Base-by-base conservation (phyloP, 2,888 invertebrate genomes). In the Eupsilia transversa region DNA sequence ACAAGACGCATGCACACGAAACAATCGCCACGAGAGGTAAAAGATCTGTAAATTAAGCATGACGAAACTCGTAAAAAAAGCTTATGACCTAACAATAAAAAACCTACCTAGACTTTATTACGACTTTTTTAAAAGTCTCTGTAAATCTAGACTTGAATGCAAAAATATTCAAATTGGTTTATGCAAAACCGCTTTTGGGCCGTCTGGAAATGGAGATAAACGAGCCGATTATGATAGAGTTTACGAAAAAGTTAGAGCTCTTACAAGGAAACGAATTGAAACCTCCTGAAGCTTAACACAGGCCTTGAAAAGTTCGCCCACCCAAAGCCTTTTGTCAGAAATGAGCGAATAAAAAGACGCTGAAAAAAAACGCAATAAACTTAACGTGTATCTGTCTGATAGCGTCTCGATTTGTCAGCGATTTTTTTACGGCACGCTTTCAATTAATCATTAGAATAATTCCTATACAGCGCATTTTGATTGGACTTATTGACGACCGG, bases 281-380 rank as follows among this genome's bases (percentile, higher is more conserved):
- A 88, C 79, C 89, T 91, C 92, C 94, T 94, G 95, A 95, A 95
- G 95, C 93, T 92, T 89, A 93, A 92, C 94, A 84, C 80, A 79
- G 94, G 91, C 95, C 95, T 96, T 95, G 95, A 94, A 89, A 91
- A 91, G 96, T 95, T 95, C 95, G 92, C 89, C 90, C 89, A 95
- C 95, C 95, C 46, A 89, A 84, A 89, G 87, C 86, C 93, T 92
- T 93, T 94, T 94, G 93, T 94, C 89, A 87, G 88, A 89, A 89
- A 89, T 86, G 80, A 71, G 70, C 75, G 78, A 85, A 91, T 87
- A 91, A 93, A 92, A 93, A 91, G 84, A 73, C 84, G 75, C 88
- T 88, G 89, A 92, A 92, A 93, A 94, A 94, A 93, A 91, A 89
- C 88, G 84, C 86, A 88, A 90, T 87, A 91, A 91, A 91, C 88